A percentile compares a stretch with the other conserved stretches of the same genome.
Evolutionary conservation across 2,113 vertebrate species (phyloP).

Genomic region (Xenus cinereus): DNA sequence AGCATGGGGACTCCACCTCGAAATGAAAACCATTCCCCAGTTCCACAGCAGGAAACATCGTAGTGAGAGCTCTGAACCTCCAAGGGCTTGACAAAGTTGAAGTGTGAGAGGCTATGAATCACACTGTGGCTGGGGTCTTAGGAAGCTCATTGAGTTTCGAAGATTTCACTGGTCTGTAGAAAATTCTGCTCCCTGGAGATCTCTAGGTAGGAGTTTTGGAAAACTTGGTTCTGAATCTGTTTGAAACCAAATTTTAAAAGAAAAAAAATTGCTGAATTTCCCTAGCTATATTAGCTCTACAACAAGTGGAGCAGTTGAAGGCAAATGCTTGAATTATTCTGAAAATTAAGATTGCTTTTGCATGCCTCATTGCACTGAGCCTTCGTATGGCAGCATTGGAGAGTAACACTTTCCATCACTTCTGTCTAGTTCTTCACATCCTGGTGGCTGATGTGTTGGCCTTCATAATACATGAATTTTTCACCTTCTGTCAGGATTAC

Average conservation of each 20-base stretch:
- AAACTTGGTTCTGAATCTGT: background rate
- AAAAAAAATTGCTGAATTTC: background rate
- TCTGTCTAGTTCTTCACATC: background rate
- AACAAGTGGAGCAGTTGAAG: rapidly evolving
- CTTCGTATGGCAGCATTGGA: background rate
- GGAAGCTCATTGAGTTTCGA: background rate
- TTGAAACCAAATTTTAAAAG: background rate
- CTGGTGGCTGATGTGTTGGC: background rate
- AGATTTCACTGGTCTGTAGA: background rate
- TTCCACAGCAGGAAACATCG: background rate
- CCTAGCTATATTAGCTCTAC: background rate
- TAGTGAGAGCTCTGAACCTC: background rate
- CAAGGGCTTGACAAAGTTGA: background rate
- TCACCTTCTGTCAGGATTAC: background rate
- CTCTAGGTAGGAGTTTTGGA: background rate
- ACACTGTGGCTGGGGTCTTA: background rate
- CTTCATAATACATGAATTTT: background rate
- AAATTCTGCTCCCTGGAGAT: background rate
- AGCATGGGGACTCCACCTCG: rapidly evolving
- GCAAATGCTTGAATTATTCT: background rate
- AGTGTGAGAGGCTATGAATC: background rate
- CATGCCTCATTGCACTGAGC: background rate
- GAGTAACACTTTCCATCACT: background rate
- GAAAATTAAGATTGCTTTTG: background rate
- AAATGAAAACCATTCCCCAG: background rate